These are phyloP conservation scores for Bufotes viridis DNA, from an alignment of 2,797 vertebrate genomes.

Conservation along the genomic window DNA sequence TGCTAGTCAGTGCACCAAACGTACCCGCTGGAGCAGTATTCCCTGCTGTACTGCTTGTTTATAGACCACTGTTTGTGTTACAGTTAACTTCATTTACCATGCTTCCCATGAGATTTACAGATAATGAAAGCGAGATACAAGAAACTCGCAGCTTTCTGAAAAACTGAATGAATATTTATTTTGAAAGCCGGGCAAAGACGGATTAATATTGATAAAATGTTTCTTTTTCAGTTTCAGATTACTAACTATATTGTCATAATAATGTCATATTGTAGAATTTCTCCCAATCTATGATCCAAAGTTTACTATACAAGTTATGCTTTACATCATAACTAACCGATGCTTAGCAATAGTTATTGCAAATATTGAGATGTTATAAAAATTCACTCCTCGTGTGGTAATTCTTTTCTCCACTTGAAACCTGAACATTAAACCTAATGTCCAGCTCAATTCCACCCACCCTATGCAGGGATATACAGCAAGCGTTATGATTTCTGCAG, in stretches of 20 bases:
- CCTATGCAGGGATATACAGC: not conserved
- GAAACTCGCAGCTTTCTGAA: not conserved
- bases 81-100: not conserved
- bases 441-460: not conserved
- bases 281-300: not conserved
- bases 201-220: constrained; percentile 28
- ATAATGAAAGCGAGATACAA: not conserved
- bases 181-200: not conserved
- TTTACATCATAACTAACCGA: not conserved
- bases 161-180: constrained; percentile 5
- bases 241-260: not conserved
- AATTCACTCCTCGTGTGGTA: not conserved
- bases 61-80: not conserved
- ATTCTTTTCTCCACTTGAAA: not conserved
- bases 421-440: not conserved
- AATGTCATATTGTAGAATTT: not conserved
- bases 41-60: not conserved
- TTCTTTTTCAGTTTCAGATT: constrained; percentile 2
- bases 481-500: not conserved
- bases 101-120: constrained; percentile 11
- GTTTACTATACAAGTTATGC: not conserved
- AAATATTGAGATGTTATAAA: not conserved
- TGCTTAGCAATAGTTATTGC: not conserved
- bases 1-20: not conserved
- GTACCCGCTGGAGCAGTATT: not conserved